Percentiles rank a stretch among this genome's conserved stretches.
These are phyloP conservation scores for Tupaia tana DNA, from an alignment of 2,113 vertebrate species.

Conservation along the genomic window DNA sequence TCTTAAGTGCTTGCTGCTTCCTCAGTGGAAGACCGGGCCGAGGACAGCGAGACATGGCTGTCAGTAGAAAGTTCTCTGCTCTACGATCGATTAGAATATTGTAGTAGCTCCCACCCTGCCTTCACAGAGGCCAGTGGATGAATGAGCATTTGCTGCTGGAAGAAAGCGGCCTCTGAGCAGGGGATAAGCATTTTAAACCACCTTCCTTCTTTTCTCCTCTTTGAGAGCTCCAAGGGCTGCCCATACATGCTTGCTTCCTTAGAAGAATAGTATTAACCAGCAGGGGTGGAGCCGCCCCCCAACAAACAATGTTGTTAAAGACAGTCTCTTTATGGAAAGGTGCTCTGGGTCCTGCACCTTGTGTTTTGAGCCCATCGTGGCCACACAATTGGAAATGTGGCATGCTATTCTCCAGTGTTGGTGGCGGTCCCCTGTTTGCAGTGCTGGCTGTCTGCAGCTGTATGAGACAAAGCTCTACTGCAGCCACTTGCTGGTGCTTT, in stretches of 20 bases:
- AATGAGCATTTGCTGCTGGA: constrained; percentile 7
- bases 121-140: not conserved
- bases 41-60: not conserved
- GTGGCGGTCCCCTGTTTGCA: not conserved
- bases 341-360: not conserved
- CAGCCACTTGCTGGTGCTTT: constrained; percentile 67
- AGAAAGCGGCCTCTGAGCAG: constrained; percentile 24
- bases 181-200: constrained; percentile 53
- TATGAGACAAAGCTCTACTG: constrained; percentile 48
- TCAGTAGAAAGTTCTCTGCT: not conserved
- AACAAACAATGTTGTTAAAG: not conserved
- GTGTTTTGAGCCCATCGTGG: constrained; percentile 31
- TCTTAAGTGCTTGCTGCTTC: not conserved
- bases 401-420: not conserved
- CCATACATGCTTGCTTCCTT: not conserved
- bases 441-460: constrained; percentile 57
- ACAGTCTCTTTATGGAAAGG: not conserved
- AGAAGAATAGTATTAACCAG: constrained; percentile 42
- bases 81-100: constrained; percentile 11
- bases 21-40: not conserved
- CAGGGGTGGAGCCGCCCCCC: not conserved
- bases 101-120: not conserved
- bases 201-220: not conserved
- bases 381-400: not conserved
- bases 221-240: not conserved